Evolutionary conservation across 2,113 vertebrate species (phyloP).

Genomic region (Rutilus rutilus): DNA sequence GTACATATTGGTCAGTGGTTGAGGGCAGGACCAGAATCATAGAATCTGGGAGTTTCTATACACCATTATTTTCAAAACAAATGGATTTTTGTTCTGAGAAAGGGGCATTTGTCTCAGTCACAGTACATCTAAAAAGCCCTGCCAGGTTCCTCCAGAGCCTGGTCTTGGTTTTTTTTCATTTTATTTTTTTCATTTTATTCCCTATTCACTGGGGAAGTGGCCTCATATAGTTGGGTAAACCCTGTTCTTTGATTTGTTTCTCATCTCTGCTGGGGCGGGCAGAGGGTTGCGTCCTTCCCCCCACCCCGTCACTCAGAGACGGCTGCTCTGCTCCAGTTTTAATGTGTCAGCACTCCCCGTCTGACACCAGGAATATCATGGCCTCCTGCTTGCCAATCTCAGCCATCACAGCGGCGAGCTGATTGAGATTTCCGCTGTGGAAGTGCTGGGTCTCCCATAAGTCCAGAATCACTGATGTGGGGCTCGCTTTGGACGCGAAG

Average conservation of each 20-base stretch:
- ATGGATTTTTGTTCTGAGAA: not conserved
- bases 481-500: conserved; percentile 95
- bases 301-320: conserved; percentile 10
- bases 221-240: conserved; percentile 51
- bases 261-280: conserved; percentile 15
- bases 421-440: conserved; percentile 96
- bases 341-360: conserved; percentile 92
- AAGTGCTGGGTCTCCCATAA: conserved; percentile 97
- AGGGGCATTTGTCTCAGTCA: conserved; percentile 44
- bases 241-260: conserved; percentile 56
- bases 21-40: conserved; percentile 25
- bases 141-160: conserved; percentile 17
- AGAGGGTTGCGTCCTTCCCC: not conserved
- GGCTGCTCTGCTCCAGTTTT: conserved; percentile 18
- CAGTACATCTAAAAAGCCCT: conserved; percentile 47
- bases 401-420: conserved; percentile 93
- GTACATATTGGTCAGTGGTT: conserved; percentile 37
- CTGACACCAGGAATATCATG: conserved; percentile 93
- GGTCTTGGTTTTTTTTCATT: not conserved
- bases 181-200: not conserved
- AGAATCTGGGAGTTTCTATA: conserved; percentile 41
- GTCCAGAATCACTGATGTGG: conserved; percentile 97
- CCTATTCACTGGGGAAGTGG: conserved; percentile 31
- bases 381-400: conserved; percentile 96
- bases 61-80: conserved; percentile 32